Percentiles rank a stretch among this genome's conserved stretches.
These are phyloP conservation scores for Rhingia rostrata DNA, from an alignment of 2,888 invertebrate species.

Conservation along the genomic window DNA sequence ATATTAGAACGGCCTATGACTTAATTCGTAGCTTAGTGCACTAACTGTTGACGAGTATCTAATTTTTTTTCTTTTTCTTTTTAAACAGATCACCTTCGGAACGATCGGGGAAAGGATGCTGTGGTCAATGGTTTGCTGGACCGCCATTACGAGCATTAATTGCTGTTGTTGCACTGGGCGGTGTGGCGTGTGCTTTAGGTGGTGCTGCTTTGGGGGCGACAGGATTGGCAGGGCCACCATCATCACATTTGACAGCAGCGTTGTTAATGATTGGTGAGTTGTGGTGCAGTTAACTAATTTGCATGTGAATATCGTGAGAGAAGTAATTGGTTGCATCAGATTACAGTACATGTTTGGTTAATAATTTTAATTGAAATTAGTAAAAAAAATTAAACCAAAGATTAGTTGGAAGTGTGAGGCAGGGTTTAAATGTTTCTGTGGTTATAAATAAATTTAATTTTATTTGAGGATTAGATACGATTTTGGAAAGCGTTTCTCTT, in stretches of 20 bases:
- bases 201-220: slow-evolving; percentile 83
- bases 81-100: slow-evolving; percentile 82
- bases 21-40: slow-evolving; percentile 31
- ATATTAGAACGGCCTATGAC: slow-evolving; percentile 50
- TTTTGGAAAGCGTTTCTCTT: no score
- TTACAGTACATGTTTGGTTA: no score
- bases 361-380: no score
- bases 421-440: no score
- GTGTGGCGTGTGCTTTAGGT: slow-evolving; percentile 83
- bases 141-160: slow-evolving; percentile 83
- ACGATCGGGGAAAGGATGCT: slow-evolving; percentile 83
- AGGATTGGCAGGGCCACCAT: slow-evolving; percentile 82
- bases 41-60: slow-evolving; percentile 15
- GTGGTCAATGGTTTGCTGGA: slow-evolving; percentile 83
- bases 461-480: no score
- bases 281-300: background rate
- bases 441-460: no score
- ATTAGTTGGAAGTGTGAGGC: no score
- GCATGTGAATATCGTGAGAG: no score
- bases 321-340: no score
- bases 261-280: slow-evolving; percentile 83
- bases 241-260: slow-evolving; percentile 82
- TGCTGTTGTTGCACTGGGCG: slow-evolving; percentile 82
- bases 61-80: slow-evolving; percentile 44
- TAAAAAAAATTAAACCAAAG: no score